Percentiles rank a stretch among this genome's conserved stretches.
Conservation (phyloP, 2,113 vertebrate genomes). For the Salvelinus namaycush region DNA sequence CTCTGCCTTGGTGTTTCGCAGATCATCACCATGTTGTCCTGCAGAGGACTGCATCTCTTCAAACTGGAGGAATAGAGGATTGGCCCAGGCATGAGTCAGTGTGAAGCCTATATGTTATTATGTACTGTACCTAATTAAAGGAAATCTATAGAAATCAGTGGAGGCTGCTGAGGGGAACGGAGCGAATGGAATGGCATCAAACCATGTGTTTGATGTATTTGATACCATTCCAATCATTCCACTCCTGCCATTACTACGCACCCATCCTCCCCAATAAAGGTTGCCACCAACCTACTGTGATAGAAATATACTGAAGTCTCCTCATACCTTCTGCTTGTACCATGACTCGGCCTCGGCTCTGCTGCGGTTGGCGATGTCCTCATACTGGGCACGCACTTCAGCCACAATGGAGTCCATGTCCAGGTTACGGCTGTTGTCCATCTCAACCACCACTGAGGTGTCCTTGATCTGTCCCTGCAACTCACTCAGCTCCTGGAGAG, state of each 20-base stretch:
- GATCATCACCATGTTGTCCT: constrained; percentile 69
- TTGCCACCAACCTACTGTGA: no score
- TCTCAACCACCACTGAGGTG: constrained; percentile 85
- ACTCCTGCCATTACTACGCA: no score
- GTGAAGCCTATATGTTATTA: not conserved
- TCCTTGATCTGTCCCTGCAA: constrained; percentile 85
- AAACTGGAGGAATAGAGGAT: constrained; percentile 67
- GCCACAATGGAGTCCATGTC: constrained; percentile 86
- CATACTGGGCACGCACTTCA: constrained; percentile 84
- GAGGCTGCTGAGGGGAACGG: not conserved
- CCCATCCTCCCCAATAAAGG: no score
- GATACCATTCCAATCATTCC: no score
- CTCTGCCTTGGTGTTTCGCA: constrained; percentile 80
- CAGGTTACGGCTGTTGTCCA: constrained; percentile 86
- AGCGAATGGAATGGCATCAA: constrained; percentile 43
- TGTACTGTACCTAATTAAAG: not conserved
- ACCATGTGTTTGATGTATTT: no score
- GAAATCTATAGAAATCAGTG: not conserved
- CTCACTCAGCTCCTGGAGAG: constrained; percentile 78
- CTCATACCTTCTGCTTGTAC: constrained; percentile 81
- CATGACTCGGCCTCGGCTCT: constrained; percentile 76
- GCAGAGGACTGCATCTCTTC: constrained; percentile 76
- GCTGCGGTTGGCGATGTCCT: constrained; percentile 79
- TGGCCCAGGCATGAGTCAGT: not conserved
- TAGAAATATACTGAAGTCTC: not conserved